These are phyloP conservation scores for Xylocampa areola DNA, from an alignment of 2,888 invertebrate species.

Conservation along the genomic window DNA sequence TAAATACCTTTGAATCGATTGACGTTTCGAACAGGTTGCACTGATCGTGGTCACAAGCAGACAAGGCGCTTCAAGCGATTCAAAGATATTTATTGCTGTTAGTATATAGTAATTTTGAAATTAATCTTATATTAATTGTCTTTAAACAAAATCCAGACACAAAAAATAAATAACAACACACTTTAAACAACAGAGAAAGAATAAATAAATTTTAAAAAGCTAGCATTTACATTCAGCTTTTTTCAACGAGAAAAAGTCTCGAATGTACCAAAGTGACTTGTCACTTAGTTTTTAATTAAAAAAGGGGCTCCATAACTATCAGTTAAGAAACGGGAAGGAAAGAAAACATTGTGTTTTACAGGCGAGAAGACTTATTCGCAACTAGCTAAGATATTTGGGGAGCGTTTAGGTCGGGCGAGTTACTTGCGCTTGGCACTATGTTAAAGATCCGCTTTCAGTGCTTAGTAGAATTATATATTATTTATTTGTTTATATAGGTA, in stretches of 20 bases:
- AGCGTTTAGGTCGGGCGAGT: slow-evolving; percentile 59
- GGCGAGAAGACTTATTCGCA: slow-evolving; percentile 68
- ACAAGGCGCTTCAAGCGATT: too few relatives aligned
- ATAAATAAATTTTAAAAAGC: slow-evolving; percentile 6
- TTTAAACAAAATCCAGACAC: too few relatives aligned
- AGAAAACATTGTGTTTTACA: slow-evolving; percentile 66
- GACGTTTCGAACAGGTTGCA: too few relatives aligned
- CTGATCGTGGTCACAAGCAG: too few relatives aligned
- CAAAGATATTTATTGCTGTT: too few relatives aligned
- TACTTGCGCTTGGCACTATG: slow-evolving; percentile 25
- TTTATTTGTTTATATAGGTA: too few relatives aligned
- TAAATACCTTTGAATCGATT: too few relatives aligned
- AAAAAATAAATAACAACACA: background rate
- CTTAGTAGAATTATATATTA: too few relatives aligned
- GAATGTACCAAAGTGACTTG: slow-evolving; percentile 73
- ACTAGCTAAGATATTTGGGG: slow-evolving; percentile 56
- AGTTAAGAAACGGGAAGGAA: slow-evolving; percentile 25
- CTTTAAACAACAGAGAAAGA: background rate
- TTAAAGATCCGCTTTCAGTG: too few relatives aligned
- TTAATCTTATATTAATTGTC: too few relatives aligned
- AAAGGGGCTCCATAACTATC: slow-evolving; percentile 58
- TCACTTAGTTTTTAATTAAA: slow-evolving; percentile 80
- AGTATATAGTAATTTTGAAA: too few relatives aligned
- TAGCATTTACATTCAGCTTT: slow-evolving; percentile 1
- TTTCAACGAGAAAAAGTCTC: slow-evolving; percentile 34